Base-by-base conservation (phyloP, 92 coral and sea anemone species). In the Paragorgia papillata region DNA sequence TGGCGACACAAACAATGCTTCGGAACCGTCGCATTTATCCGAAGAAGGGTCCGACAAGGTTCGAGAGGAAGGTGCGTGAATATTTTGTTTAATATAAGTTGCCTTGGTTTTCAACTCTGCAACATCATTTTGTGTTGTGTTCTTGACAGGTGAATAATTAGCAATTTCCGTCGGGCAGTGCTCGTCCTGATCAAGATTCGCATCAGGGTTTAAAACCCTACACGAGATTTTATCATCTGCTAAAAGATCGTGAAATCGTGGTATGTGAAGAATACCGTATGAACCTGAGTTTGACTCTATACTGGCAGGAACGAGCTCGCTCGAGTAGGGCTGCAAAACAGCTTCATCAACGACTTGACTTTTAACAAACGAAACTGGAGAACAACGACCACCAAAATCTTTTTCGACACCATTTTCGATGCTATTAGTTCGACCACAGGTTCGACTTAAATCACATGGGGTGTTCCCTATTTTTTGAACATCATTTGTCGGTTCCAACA, bases 281-380 rank as follows among this genome's bases (percentile, higher is more conserved):
- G 78, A 2, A 24, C 24, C 13, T 53, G 78, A 71, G 32, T 29
- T 58, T 30, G 78, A 71, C 14, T 71, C 78, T 0, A 71, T 41
- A 22, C 78, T 71, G 2, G 63, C 64, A 26, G 63, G 64, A 17
- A 71, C 78, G 27, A 57, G 18, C 17, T 71, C 78, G 27, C 78
- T 51, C n/a, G 64, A 71, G 1, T 27, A 12, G 39, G 17, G 0
- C 7, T 29, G 28, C 6, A 34, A 48, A 21, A n/a, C 34, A 26
- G 7, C 19, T 44, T 51, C 44, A 13, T 41, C 55, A 4, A 15
- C 17, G 21, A 26, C 19, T 14, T 31, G 30, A 21, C 30, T 7
- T 2, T 22, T 71, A 25, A 21, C 40, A 39, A 19, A 7, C 12
- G 51, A 64, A 56, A 2, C 29, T 22, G 28, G 31, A 56, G 30